Evolutionary conservation across 2,888 invertebrate genomes (phyloP).

Genomic region (Pyrgus malvae): DNA sequence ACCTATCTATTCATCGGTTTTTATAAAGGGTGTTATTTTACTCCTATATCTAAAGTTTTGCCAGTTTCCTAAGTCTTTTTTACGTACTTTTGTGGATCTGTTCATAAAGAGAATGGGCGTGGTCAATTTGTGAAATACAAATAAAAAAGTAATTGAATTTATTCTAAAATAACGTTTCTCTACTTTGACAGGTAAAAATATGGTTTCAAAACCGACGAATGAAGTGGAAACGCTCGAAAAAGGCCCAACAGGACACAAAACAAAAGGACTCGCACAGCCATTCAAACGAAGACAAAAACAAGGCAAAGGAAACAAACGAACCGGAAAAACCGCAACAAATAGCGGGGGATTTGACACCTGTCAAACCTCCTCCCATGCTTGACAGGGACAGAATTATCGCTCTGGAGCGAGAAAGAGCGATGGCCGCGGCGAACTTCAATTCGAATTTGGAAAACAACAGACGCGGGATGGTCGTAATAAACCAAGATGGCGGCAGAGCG

Average conservation of each 20-base stretch:
- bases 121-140: no score
- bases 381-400: slow-evolving; percentile 78
- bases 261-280: slow-evolving; percentile 64
- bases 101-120: no score
- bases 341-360: slow-evolving; percentile 73
- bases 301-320: slow-evolving; percentile 55
- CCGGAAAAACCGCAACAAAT: slow-evolving; percentile 57
- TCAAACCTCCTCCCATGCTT: slow-evolving; percentile 68
- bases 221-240: slow-evolving; percentile 99
- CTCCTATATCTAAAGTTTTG: no score
- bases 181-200: slow-evolving; percentile 91
- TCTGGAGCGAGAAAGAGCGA: slow-evolving; percentile 70
- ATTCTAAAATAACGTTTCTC: no score
- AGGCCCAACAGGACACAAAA: slow-evolving; percentile 94
- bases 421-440: slow-evolving; percentile 77
- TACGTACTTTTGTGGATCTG: no score
- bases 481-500: slow-evolving; percentile 70
- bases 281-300: slow-evolving; percentile 61
- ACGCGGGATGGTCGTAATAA: slow-evolving; percentile 68
- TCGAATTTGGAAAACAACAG: slow-evolving; percentile 76
- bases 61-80: no score
- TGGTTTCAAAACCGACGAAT: slow-evolving; percentile 99
- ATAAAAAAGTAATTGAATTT: no score
- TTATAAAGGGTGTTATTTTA: no score
- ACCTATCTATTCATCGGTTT: no score